Evolutionary conservation across 2,888 invertebrate species (phyloP).

Genomic region (Chydorus sphaericus): DNA sequence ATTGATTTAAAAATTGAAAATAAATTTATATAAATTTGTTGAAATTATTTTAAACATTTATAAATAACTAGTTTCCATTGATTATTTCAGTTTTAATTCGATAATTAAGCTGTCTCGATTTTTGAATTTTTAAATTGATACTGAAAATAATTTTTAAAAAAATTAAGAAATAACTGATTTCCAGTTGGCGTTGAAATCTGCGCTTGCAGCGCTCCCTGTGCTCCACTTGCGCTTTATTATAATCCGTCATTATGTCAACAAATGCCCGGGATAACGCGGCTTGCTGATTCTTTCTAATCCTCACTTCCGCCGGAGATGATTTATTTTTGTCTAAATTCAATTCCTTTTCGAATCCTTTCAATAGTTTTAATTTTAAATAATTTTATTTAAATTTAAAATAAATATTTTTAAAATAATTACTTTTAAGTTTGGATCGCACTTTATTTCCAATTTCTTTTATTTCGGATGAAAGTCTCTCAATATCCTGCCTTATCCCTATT

Average conservation of each 20-base stretch:
- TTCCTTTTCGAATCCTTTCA: slow-evolving; percentile 91
- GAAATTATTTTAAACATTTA: too few species aligned
- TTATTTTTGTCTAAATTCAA: slow-evolving; percentile 96
- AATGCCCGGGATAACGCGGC: slow-evolving; percentile 97
- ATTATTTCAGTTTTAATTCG: background rate
- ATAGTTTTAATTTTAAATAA: slow-evolving; percentile 15
- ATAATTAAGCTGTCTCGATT: too few species aligned
- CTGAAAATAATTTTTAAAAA: background rate
- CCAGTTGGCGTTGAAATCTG: slow-evolving; percentile 95
- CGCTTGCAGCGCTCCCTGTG: slow-evolving; percentile 99
- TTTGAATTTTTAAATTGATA: background rate
- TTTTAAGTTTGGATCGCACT: slow-evolving; percentile 40
- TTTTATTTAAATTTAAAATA: background rate
- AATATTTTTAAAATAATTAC: background rate
- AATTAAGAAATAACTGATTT: slow-evolving; percentile 65
- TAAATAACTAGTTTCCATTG: too few species aligned
- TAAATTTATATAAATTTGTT: too few species aligned
- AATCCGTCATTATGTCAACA: slow-evolving; percentile 99
- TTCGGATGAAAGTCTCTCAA: slow-evolving; percentile 40
- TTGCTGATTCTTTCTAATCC: slow-evolving; percentile 99
- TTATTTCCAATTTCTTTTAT: slow-evolving; percentile 38
- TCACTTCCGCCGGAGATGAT: slow-evolving; percentile 93
- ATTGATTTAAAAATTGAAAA: too few species aligned
- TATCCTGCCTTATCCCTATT: slow-evolving; percentile 38
- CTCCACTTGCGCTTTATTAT: slow-evolving; percentile 99